Evolutionary conservation across 2,888 invertebrate genomes (phyloP), one percentile per base, ranked within the genome.

Genomic region (Allygus modestus): DNA sequence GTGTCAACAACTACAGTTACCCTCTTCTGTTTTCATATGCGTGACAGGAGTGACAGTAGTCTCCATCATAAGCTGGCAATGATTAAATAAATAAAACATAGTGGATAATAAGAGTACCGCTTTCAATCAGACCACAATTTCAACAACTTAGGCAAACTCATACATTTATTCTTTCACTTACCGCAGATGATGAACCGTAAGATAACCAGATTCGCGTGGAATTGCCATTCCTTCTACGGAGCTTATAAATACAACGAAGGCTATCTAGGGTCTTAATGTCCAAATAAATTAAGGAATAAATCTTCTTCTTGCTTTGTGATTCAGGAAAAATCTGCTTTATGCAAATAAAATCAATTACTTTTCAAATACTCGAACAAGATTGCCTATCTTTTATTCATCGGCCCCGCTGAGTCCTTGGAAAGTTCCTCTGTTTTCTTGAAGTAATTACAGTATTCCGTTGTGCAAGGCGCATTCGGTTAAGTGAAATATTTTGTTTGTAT

Each of bases 361-460:
- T 73, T 73, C 41, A 73, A 73, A 73, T 43, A 43, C 28, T 65
- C 37, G 15, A 73, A 73, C 73, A 73, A 43, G 73, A 73, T 23
- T 20, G 41, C 33, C 41, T 73, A 73, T 73, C 37, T 73, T 73
- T 73, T 73, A 73, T 73, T 73, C 73, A 73, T 73, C 73, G 37
- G 2, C 1, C 2, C 43, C 41, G 73, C 20, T 28, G 65, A 65
- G 4, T 20, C 54, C 23, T 54, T 20, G 5, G 20, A 23, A 54
- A 11, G 15, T 65, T 31, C n/a, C 7, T 15, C 31, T 28, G 28
- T 31, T 65, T 65, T 15, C 23, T 4, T 9, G 1, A 0, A 28
- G 65, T 65, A 65, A 65, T 54, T 54, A 65, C 51, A 58, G 4
- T 58, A 58, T 12, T 58, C 5, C 9, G 20, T 58, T 58, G 46